phyloP scores from a whole-genome alignment of 2,888 invertebrate genomes.

The Hirudinaria manillensis region DNA sequence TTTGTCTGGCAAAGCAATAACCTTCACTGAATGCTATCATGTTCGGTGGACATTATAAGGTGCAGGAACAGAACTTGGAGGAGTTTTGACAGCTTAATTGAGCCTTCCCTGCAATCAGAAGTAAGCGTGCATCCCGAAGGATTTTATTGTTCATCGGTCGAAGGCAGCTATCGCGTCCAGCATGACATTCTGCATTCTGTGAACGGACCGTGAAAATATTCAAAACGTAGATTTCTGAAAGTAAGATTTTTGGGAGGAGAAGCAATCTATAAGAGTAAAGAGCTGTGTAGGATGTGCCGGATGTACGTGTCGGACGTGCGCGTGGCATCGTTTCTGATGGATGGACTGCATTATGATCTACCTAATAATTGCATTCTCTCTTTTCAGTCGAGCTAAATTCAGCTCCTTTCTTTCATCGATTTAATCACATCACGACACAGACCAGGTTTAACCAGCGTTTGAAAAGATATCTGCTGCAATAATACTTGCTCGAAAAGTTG shows the following conservation, averaged over 20 bases:
- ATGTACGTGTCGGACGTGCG: constrained; percentile 17
- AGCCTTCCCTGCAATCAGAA: constrained; percentile 16
- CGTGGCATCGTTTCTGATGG: constrained; percentile 25
- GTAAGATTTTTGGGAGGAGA: background rate
- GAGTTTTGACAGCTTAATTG: constrained; percentile 25
- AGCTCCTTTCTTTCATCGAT: background rate
- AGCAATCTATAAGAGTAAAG: constrained; percentile 13
- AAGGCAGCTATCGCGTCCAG: background rate
- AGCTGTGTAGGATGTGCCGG: constrained; percentile 25
- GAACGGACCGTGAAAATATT: background rate
- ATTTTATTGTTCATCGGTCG: constrained; percentile 3
- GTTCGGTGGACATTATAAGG: constrained; percentile 11
- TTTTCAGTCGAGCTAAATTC: background rate
- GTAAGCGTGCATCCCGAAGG: constrained; percentile 8
- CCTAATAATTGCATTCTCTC: constrained; percentile 14
- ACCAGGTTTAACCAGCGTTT: too few relatives aligned
- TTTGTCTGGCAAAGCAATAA: constrained; percentile 7
- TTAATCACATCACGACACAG: too few relatives aligned
- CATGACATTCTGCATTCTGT: constrained; percentile 10
- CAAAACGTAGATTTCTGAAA: background rate
- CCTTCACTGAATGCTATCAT: constrained; percentile 22
- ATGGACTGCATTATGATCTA: constrained; percentile 21
- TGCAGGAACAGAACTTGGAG: constrained; percentile 3
- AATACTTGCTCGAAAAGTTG: background rate
- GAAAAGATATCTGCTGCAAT: too few relatives aligned